Evolutionary conservation across 2,797 vertebrate genomes (phyloP), one percentile per base, ranked within the genome.

Genomic region (Pipistrellus pipistrellus): DNA sequence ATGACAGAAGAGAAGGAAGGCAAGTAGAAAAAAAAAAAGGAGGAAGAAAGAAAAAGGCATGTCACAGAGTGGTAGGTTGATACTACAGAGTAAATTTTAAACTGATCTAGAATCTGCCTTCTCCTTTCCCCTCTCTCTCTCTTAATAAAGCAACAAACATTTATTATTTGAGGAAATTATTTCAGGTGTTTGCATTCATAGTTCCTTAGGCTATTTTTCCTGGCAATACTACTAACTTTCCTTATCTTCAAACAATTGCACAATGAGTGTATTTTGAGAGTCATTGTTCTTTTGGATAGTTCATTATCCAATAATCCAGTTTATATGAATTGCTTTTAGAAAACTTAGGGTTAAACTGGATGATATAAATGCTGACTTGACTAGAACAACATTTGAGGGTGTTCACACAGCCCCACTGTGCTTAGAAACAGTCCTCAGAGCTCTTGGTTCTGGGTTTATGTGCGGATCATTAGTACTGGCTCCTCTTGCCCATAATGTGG

Each of bases 171-270:
- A 93, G 80, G 87, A 78, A 73, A 12, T 88, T 88, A 91, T 77
- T 76, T 92, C 46, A 81, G 71, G 21, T 81, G 25, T 95, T 98
- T 96, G 93, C 94, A 88, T 95, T 83, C 83, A 46, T 81, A 71
- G 91, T 97, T 96, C 77, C 80, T 97, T 93, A 59, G 48, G 72
- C 97, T 97, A 92, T 77, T 44, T 95, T 97, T 92, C 93, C 32
- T 21, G 88, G 17, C 90, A 91, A 92, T 59, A 72, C 53, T 95
- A 78, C 92, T 95, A 95, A 96, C 55, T 96, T 91, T 35, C 41
- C 18, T 51, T 93, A 80, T 92, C 93, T 96, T 96, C 73, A 95
- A 91, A 96, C 62, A 97, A 94, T 32, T 94, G 12, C 64, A 91
- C 95, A 95, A 93, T 84, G 44, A 85, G 55, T 90, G 20, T 57